Conservation (phyloP, 2,888 invertebrate species). For the Malthinus seriepunctatus region DNA sequence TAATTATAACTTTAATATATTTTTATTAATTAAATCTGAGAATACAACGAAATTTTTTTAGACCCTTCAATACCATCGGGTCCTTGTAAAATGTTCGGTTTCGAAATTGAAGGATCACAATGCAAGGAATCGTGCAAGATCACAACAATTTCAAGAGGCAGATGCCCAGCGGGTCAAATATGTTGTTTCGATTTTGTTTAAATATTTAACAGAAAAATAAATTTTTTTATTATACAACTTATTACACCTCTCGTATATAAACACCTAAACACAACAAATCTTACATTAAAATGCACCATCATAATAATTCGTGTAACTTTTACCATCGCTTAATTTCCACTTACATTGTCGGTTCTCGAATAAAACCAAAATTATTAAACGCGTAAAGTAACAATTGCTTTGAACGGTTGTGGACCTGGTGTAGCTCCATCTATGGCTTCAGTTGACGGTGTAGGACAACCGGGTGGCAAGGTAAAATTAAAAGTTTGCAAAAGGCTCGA, state of each 20-base stretch:
- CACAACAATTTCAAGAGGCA: neutral
- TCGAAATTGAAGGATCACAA: neutral
- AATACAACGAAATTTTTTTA: neutral
- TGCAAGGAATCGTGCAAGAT: constrained; percentile 7
- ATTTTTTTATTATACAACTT: neutral
- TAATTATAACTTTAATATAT: too few relatives aligned
- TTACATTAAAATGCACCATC: too few relatives aligned
- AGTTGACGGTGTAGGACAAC: constrained; percentile 65
- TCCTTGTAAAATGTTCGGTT: constrained; percentile 2
- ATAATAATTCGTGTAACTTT: too few relatives aligned
- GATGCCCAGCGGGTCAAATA: constrained; percentile 7
- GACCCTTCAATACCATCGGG: constrained; percentile 2
- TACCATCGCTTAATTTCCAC: neutral
- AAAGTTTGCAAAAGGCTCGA: constrained; percentile 75
- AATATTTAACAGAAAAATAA: too few relatives aligned
- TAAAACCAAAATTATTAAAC: constrained; percentile 13
- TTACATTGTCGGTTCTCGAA: neutral
- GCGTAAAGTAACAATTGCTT: constrained; percentile 61
- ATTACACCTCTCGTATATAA: neutral
- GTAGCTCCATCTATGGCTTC: constrained; percentile 79
- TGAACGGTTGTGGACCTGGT: constrained; percentile 73
- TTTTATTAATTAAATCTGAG: too few relatives aligned
- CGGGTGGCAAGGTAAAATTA: constrained; percentile 67
- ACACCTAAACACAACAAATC: too few relatives aligned
- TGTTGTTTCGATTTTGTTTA: neutral